These are phyloP conservation scores for Equus przewalskii DNA, from an alignment of 2,113 vertebrate species.

Conservation along the genomic window DNA sequence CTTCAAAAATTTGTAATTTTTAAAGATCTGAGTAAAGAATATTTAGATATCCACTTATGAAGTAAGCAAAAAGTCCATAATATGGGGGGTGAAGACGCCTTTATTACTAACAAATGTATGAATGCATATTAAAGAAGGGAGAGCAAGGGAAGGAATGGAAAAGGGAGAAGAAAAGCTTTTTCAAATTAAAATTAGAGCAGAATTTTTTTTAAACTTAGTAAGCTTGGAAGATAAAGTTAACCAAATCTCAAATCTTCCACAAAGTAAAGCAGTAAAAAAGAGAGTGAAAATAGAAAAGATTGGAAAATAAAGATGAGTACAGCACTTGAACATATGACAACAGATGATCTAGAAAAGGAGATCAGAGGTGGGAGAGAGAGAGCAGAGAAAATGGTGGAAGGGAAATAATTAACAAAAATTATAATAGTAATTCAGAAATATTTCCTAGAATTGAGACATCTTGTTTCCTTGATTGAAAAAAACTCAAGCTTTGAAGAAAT, in stretches of 20 bases:
- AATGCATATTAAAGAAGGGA: background rate
- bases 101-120: background rate
- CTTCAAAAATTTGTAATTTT: slow-evolving; percentile 17
- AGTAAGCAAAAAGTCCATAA: background rate
- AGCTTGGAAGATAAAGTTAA: background rate
- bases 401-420: background rate
- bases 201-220: background rate
- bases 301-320: background rate
- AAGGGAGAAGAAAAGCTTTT: background rate
- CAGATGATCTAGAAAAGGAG: background rate
- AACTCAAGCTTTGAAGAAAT: background rate
- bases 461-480: background rate
- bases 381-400: background rate
- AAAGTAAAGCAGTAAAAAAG: background rate
- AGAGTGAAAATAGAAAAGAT: background rate
- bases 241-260: background rate
- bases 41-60: background rate
- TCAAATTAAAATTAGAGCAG: background rate
- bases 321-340: background rate
- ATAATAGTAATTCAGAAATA: background rate
- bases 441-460: background rate
- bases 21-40: background rate
- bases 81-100: background rate
- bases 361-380: background rate
- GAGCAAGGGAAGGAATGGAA: background rate